A percentile compares a stretch with the other conserved stretches of the same genome.
phyloP scores from a whole-genome alignment of 2,888 invertebrate genomes.

The Julus scanicus region DNA sequence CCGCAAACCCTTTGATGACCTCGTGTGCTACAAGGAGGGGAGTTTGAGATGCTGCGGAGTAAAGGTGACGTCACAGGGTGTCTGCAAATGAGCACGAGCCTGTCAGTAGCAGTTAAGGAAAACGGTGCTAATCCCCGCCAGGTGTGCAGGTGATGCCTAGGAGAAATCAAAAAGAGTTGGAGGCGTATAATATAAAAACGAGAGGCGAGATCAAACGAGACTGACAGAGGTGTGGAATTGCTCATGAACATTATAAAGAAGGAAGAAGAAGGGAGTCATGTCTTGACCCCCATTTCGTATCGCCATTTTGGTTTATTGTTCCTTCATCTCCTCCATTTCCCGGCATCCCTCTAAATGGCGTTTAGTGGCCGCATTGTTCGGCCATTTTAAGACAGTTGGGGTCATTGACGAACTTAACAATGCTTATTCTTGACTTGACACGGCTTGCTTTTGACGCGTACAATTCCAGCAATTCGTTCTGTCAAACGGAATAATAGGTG shows the following conservation, averaged over 20 bases:
- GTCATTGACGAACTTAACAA: background rate
- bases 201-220: constrained; percentile 11
- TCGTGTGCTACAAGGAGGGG: too few relatives aligned
- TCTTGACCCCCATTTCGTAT: background rate
- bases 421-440: constrained; percentile 3
- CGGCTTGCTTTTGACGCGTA: background rate
- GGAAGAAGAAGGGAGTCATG: background rate
- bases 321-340: background rate
- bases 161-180: background rate
- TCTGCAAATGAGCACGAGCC: background rate
- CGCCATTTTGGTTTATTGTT: background rate
- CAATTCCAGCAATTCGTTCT: constrained; percentile 11
- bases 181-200: background rate
- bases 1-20: too few relatives aligned
- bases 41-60: too few relatives aligned
- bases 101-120: background rate
- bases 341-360: background rate
- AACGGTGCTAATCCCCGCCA: background rate
- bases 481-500: background rate
- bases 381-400: constrained; percentile 11
- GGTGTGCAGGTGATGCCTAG: background rate
- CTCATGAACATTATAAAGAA: constrained; percentile 13
- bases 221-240: constrained; percentile 3
- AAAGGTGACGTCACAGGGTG: background rate
- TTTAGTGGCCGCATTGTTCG: constrained; percentile 11